phyloP scores from a whole-genome alignment of 2,797 vertebrate genomes.

The Myotis planiceps region DNA sequence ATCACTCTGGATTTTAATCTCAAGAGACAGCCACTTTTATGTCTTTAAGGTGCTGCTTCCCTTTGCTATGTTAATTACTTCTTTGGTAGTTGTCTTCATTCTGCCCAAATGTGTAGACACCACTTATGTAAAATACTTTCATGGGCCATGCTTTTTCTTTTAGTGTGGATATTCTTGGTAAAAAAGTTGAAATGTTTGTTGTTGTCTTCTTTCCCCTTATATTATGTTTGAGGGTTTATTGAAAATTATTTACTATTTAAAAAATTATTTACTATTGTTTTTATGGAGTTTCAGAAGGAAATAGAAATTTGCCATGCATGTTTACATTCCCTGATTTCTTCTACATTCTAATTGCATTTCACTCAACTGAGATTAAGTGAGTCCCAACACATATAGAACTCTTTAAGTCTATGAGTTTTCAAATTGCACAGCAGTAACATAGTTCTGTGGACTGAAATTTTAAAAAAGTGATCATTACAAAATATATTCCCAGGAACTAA shows the following conservation, averaged over 20 bases:
- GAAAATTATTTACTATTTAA: not conserved
- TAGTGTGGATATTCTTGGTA: not conserved
- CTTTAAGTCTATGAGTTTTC: not conserved
- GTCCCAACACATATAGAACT: not conserved
- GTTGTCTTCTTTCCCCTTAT: not conserved
- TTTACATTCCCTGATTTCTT: not conserved
- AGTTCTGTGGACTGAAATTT: not conserved
- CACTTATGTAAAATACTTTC: not conserved
- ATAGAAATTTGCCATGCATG: not conserved
- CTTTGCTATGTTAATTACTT: not conserved
- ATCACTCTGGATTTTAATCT: not conserved
- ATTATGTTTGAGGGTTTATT: not conserved
- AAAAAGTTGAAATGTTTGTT: not conserved
- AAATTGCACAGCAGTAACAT: not conserved
- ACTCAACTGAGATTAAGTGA: not conserved
- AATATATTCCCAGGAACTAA: not conserved
- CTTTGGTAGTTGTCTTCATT: not conserved
- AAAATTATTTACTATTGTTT: slow-evolving; percentile 1
- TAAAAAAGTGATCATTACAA: not conserved
- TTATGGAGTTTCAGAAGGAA: not conserved
- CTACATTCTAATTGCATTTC: not conserved
- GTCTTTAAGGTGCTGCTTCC: not conserved
- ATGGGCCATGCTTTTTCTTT: not conserved
- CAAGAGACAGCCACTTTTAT: not conserved
- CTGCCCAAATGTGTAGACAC: not conserved